A percentile compares a stretch with the other conserved stretches of the same genome.
Conservation (phyloP, 64 coral and sea anemone species). For the Montipora cactus region DNA sequence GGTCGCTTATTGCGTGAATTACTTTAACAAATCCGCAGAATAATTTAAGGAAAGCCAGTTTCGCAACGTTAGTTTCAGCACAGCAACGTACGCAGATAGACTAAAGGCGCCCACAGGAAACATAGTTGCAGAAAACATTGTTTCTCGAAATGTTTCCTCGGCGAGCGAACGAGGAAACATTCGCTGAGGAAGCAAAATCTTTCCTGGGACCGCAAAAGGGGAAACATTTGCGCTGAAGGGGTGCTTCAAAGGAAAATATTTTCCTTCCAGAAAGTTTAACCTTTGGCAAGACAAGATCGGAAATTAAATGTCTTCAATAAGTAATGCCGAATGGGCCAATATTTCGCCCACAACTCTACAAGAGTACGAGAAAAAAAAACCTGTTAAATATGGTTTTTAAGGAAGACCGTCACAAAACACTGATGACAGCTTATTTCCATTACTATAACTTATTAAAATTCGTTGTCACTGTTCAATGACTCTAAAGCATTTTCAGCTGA, state of each 20-base stretch:
- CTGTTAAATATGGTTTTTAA: not conserved
- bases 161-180: too few relatives aligned
- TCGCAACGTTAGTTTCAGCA: too few relatives aligned
- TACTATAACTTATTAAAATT: conserved; percentile 18
- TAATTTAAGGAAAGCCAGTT: too few relatives aligned
- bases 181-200: too few relatives aligned
- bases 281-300: not conserved
- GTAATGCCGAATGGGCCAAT: not conserved
- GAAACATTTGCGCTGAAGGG: too few relatives aligned
- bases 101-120: too few relatives aligned
- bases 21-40: too few relatives aligned
- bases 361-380: not conserved
- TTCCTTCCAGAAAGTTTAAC: not conserved
- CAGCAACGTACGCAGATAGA: too few relatives aligned
- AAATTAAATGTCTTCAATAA: not conserved
- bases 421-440: not conserved
- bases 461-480: not conserved
- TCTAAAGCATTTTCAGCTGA: not conserved
- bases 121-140: too few relatives aligned
- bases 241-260: not conserved
- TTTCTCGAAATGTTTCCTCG: too few relatives aligned
- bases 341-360: not conserved
- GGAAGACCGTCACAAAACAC: not conserved
- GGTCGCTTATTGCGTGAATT: too few relatives aligned
- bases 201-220: too few relatives aligned